phyloP scores from a whole-genome alignment of 2,888 invertebrate genomes.

The Hoplodrina ambigua region DNA sequence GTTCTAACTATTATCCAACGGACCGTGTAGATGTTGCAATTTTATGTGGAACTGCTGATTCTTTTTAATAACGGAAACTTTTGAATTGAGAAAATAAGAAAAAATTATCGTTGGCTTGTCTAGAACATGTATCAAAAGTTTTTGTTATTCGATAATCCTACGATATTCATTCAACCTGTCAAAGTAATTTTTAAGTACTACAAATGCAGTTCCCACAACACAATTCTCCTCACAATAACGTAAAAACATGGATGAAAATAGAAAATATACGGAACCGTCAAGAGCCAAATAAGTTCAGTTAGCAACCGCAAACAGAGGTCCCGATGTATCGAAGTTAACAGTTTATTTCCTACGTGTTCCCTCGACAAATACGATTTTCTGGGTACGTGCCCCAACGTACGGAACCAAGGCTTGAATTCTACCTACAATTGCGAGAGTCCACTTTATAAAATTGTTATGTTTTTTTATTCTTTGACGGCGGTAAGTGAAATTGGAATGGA shows the following conservation, averaged over 20 bases:
- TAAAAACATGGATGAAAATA: constrained; percentile 9
- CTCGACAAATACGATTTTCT: constrained; percentile 83
- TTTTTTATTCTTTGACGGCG: constrained; percentile 57
- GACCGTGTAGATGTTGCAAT: too few relatives aligned
- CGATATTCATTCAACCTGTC: too few relatives aligned
- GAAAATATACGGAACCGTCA: constrained; percentile 29
- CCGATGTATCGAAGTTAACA: constrained; percentile 80
- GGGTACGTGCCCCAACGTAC: constrained; percentile 77
- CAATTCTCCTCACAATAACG: not conserved
- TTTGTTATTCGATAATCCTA: too few relatives aligned
- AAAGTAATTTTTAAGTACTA: too few relatives aligned
- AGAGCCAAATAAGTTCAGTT: constrained; percentile 51
- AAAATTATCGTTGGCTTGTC: too few relatives aligned
- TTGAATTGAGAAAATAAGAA: too few relatives aligned
- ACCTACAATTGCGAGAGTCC: constrained; percentile 55
- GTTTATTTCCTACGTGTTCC: constrained; percentile 84
- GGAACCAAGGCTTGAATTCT: constrained; percentile 48
- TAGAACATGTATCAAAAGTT: too few relatives aligned
- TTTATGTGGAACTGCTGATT: too few relatives aligned
- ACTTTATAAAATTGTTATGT: constrained; percentile 67
- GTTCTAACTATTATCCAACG: too few relatives aligned
- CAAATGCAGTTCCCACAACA: not conserved
- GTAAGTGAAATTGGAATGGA: constrained; percentile 63
- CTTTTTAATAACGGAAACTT: too few relatives aligned
- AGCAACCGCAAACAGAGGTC: constrained; percentile 57